A percentile compares a stretch with the other conserved stretches of the same genome.
Evolutionary conservation across 1,140 invertebrate genomes (phyloP).

Genomic region (Euschistus heros): DNA sequence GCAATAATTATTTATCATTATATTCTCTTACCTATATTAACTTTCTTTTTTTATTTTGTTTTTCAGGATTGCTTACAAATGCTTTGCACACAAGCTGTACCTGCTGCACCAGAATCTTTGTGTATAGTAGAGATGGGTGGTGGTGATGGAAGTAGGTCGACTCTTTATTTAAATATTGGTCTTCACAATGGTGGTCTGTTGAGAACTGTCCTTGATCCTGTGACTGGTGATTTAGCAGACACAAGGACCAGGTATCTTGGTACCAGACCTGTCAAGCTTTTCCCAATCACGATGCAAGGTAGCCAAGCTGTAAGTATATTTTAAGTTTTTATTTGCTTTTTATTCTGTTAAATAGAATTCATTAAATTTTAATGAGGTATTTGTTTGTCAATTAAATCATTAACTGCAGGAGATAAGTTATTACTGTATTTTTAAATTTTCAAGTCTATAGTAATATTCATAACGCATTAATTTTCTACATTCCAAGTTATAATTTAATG

Average conservation of each 20-base stretch:
- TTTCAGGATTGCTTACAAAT: constrained; percentile 74
- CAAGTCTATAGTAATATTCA: too few species aligned
- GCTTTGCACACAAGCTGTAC: constrained; percentile 93
- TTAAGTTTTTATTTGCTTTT: too few species aligned
- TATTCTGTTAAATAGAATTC: too few species aligned
- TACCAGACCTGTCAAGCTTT: constrained; percentile 89
- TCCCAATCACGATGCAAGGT: constrained; percentile 89
- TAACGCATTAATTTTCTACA: too few species aligned
- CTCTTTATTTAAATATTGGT: constrained; percentile 94
- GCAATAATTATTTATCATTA: neutral
- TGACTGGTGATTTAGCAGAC: constrained; percentile 93
- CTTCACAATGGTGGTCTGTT: constrained; percentile 93
- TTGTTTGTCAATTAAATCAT: too few species aligned
- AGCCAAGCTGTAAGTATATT: constrained; percentile 68
- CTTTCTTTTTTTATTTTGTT: neutral
- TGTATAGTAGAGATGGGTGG: constrained; percentile 89
- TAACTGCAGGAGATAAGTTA: too few species aligned
- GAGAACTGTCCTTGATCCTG: constrained; percentile 89
- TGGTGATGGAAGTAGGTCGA: constrained; percentile 44
- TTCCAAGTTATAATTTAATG: too few species aligned
- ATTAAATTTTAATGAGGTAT: too few species aligned
- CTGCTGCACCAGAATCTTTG: constrained; percentile 89
- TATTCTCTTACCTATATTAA: neutral
- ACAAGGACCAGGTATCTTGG: constrained; percentile 93
- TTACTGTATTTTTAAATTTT: too few species aligned